Percentiles rank a stretch among this genome's conserved stretches.
Conservation (phyloP, 2,113 vertebrate species). For the Ancistrus triradiatus region DNA sequence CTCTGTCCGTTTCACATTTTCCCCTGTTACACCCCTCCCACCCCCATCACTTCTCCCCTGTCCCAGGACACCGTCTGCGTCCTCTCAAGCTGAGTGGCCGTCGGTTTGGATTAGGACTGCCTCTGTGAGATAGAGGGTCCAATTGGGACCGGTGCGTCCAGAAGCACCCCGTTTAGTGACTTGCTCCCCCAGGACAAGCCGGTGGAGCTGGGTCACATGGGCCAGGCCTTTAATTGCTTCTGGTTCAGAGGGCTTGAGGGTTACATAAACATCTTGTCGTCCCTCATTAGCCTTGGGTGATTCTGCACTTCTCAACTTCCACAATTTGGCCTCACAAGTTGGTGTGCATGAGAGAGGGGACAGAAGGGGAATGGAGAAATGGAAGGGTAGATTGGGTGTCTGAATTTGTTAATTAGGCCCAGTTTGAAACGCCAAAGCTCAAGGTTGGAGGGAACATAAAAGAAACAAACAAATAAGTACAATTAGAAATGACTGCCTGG, state of each 20-base stretch:
- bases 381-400: conserved; percentile 11
- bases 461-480: conserved; percentile 54
- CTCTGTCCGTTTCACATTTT: too few relatives aligned
- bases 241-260: conserved; percentile 69
- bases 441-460: conserved; percentile 8
- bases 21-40: conserved; percentile 10
- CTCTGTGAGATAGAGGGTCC: conserved; percentile 57
- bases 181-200: conserved; percentile 47
- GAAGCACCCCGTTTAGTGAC: conserved; percentile 42
- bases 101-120: conserved; percentile 68
- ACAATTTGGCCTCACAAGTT: conserved; percentile 34
- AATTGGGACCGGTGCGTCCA: conserved; percentile 48
- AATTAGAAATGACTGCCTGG: conserved; percentile 50
- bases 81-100: conserved; percentile 47
- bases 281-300: conserved; percentile 63
- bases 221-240: conserved; percentile 66
- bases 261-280: conserved; percentile 77
- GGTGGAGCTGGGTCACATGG: conserved; percentile 57
- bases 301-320: conserved; percentile 31
- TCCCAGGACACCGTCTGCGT: conserved; percentile 14
- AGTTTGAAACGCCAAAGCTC: conserved; percentile 28
- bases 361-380: too few relatives aligned
- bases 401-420: conserved; percentile 43
- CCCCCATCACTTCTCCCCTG: conserved; percentile 8
- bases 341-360: too few relatives aligned